These are phyloP conservation scores for Drosophila micromelanica DNA, from an alignment of 1,140 invertebrate genomes.

Conservation along the genomic window DNA sequence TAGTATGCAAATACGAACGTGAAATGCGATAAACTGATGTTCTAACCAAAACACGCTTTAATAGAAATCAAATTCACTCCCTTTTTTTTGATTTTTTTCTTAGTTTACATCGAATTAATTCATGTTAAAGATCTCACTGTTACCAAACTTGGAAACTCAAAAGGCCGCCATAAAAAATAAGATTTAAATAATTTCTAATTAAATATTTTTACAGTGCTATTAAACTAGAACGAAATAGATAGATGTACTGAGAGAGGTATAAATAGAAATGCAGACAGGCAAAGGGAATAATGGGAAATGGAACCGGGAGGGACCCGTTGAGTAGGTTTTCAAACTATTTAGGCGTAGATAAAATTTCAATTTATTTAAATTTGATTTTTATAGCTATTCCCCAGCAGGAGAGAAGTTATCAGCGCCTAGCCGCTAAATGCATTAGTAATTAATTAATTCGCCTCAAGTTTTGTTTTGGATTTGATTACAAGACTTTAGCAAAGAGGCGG, in stretches of 20 bases:
- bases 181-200: conserved; percentile 74
- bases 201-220: conserved; percentile 60
- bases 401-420: conserved; percentile 37
- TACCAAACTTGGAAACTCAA: conserved; percentile 30
- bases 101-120: no score
- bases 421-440: conserved; percentile 67
- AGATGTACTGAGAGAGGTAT: background rate
- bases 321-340: conserved; percentile 42
- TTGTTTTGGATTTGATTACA: conserved; percentile 33
- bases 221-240: conserved; percentile 21
- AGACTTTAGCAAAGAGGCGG: conserved; percentile 32
- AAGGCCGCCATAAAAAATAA: conserved; percentile 39
- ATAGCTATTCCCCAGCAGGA: conserved; percentile 67
- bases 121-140: background rate
- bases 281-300: background rate
- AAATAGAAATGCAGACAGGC: background rate
- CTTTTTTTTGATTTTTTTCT: no score
- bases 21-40: background rate
- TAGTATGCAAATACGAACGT: no score
- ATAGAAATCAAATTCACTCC: no score
- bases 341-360: conserved; percentile 63
- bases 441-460: conserved; percentile 69
- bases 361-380: conserved; percentile 73
- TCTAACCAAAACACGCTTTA: no score
- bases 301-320: conserved; percentile 1